Evolutionary conservation across 2,113 vertebrate genomes (phyloP).

Genomic region (Willisornis vidua): DNA sequence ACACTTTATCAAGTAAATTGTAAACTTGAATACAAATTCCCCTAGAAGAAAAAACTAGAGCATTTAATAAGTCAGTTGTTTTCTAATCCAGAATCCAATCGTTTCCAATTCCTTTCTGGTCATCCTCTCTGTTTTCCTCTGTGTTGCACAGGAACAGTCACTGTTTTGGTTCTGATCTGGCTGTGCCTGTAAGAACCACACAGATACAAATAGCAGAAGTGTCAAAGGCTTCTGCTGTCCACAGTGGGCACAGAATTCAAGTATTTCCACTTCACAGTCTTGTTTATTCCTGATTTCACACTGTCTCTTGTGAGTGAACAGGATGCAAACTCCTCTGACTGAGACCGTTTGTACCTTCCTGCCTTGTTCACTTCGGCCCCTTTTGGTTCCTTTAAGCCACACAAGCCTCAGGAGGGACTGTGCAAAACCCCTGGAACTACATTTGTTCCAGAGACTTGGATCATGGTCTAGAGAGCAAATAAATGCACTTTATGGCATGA

Average conservation of each 20-base stretch:
- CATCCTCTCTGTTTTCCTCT: not conserved
- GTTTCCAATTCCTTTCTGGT: not conserved
- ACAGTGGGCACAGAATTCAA: not conserved
- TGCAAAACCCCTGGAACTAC: not conserved
- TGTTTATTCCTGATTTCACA: not conserved
- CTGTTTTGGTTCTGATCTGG: not conserved
- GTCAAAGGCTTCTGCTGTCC: not conserved
- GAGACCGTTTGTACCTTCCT: not conserved
- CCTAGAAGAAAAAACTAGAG: not conserved
- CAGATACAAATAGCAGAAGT: not conserved
- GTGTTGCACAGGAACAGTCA: not conserved
- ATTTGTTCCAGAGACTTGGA: not conserved
- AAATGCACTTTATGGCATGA: not conserved
- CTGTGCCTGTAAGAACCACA: rapidly evolving
- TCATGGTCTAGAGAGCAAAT: not conserved
- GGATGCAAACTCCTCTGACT: not conserved
- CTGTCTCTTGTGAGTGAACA: not conserved
- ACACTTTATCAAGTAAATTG: not conserved
- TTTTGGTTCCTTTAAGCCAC: not conserved
- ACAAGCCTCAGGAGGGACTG: not conserved
- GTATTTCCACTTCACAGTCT: not conserved
- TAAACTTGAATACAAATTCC: not conserved
- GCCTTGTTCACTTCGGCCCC: not conserved
- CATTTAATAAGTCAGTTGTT: not conserved
- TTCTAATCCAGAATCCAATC: not conserved